phyloP scores from a whole-genome alignment of 1,140 invertebrate species.

The Melipona quadrifasciata region DNA sequence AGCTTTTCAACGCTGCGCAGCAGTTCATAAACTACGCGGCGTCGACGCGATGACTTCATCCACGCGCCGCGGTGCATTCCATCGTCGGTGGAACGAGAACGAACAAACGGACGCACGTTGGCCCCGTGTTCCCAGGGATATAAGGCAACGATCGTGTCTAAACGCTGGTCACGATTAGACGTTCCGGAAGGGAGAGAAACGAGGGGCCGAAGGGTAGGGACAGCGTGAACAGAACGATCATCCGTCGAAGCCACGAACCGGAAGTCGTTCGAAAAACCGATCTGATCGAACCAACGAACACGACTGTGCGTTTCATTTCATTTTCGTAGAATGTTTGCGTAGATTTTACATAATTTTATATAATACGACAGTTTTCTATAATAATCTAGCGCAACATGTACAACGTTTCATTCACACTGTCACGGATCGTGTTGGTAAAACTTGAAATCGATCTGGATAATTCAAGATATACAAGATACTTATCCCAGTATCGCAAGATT shows the following conservation, averaged over 20 bases:
- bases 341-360: no score
- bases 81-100: conserved; percentile 33
- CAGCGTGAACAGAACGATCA: conserved; percentile 34
- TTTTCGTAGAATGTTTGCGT: no score
- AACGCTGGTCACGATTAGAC: conserved; percentile 1
- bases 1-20: background rate
- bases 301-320: no score
- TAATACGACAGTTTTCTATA: no score
- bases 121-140: background rate
- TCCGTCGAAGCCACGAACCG: conserved; percentile 2
- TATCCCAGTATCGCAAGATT: no score
- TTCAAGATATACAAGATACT: no score
- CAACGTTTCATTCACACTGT: no score
- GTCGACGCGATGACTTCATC: conserved; percentile 46
- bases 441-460: background rate
- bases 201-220: background rate
- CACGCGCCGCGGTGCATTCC: conserved; percentile 33
- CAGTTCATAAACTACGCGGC: background rate
- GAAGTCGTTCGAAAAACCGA: no score
- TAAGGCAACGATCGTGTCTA: conserved; percentile 7
- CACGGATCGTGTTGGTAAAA: no score
- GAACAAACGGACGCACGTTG: conserved; percentile 16
- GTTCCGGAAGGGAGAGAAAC: background rate
- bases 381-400: no score
- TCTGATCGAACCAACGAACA: no score